Conservation (phyloP, 1,140 invertebrate species). For the Ips nitidus region DNA sequence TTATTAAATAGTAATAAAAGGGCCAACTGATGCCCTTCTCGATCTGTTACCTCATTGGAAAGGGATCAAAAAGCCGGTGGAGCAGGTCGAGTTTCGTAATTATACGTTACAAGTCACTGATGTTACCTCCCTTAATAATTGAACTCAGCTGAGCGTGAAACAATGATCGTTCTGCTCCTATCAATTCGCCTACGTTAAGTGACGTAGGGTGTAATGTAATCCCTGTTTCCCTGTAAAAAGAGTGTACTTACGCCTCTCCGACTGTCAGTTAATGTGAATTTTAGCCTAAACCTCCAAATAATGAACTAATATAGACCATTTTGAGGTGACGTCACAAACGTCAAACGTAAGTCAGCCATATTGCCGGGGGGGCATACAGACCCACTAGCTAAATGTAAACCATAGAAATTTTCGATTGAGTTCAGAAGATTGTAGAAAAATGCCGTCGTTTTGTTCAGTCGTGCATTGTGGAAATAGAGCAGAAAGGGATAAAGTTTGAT, state of each 20-base stretch:
- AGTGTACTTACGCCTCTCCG: not conserved
- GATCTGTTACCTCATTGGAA: slow-evolving; percentile 10
- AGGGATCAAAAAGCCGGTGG: slow-evolving; percentile 23
- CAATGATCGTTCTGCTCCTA: slow-evolving; percentile 44
- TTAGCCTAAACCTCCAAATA: too few relatives aligned
- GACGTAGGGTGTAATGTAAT: slow-evolving; percentile 41
- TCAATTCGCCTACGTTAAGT: slow-evolving; percentile 41
- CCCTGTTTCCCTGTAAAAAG: slow-evolving; percentile 26
- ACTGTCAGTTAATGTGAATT: too few relatives aligned
- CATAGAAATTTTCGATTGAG: too few relatives aligned
- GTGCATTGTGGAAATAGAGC: too few relatives aligned
- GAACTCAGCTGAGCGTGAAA: slow-evolving; percentile 45
- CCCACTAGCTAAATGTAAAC: too few relatives aligned
- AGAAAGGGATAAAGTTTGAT: too few relatives aligned
- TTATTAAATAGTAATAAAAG: not conserved
- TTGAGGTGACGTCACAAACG: too few relatives aligned
- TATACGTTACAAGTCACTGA: slow-evolving; percentile 41
- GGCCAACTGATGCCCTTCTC: not conserved
- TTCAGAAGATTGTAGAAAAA: too few relatives aligned
- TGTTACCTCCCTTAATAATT: slow-evolving; percentile 43
- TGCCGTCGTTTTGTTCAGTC: too few relatives aligned
- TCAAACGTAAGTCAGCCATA: too few relatives aligned
- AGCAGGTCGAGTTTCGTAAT: slow-evolving; percentile 40
- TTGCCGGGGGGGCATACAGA: too few relatives aligned
- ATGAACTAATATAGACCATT: too few relatives aligned